Evolutionary conservation across 2,113 vertebrate genomes (phyloP), one percentile per base, ranked within the genome.

Genomic region (Collichthys lucidus): DNA sequence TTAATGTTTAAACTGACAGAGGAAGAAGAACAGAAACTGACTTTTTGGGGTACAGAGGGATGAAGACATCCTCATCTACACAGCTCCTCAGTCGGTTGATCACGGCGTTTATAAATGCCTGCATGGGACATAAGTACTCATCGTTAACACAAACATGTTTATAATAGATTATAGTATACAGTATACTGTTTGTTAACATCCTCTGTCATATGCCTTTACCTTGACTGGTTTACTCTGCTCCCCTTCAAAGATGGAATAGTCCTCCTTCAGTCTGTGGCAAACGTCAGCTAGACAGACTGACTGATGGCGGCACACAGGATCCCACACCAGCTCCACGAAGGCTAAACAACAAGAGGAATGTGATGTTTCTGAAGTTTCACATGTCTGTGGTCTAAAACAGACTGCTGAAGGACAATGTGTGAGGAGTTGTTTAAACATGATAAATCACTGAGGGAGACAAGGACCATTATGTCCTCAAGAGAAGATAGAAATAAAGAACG

Each of bases 51-150:
- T 97, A 98, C 0, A 98, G 77, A 68, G 97, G 98, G 85, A 99
- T 96, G 92, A 97, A 99, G 57, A 98, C 92, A 62, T 99, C 97
- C 87, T 98, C 97, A 91, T 99, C 97, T 20, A 97, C 87, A 64
- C 95, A 95, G 69, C 91, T 96, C 86, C 94, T 96, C 86, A 99
- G 90, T 91, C 96, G 95, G 82, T 86, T 70, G 77, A 93, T 84
- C 88, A 97, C 81, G 7, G 83, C 82, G 46, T 94, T 95, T 42
- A 94, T 46, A 75, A 99, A 95, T 22, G 93, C 92, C 97, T 99
- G 86, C 44, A 84, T 56, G 49, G 77, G 82, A 86, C 71, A 84
- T 19, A 70, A 78, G 86, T 20, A 66, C 19, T 55, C 11, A 77
- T 15, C 0, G 24, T 64, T 71, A 77, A 66, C 15, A 60, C 4